Evolutionary conservation across 2,113 vertebrate genomes (phyloP), one percentile per base, ranked within the genome.

Genomic region (Ptilonorhynchus violaceus): DNA sequence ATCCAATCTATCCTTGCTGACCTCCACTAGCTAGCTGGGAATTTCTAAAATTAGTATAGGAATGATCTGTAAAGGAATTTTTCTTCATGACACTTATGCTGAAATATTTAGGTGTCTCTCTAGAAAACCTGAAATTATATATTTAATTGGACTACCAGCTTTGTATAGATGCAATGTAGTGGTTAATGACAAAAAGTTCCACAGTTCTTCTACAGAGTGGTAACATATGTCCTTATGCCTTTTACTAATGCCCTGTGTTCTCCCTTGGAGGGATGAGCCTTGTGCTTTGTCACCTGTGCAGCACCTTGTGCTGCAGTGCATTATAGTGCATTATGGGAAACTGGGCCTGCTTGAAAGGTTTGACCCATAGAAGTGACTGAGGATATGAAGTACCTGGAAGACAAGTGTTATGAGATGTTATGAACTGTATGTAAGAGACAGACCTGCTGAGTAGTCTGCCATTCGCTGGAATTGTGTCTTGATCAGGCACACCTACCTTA

Each of bases 301-400:
- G 50, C 1, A 1, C n/a, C 75, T 33, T 0, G 0, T 44, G 37
- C 42, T 88, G 41, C 21, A 8, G 21, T 16, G 19, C 11, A 3
- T 33, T 37, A 14, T n/a, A 25, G 12, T 39, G 24, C 13, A 4
- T 53, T 42, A 27, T 0, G 0, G 49, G 33, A 55, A 8, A 27
- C 30, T 18, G 50, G 15, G 15, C 7, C 49, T 67, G 7, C 42
- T 37, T 35, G n/a, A 47, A 41, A 56, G 33, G 15, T 44, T 64
- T 91, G n/a, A 60, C 41, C 19, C 24, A 18, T 0, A 16, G n/a
- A 17, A 49, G 23, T 1, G 11, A 59, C 22, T 37, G 50, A 63
- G 15, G 12, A 6, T 24, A 14, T 5, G 6, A 68, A 49, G 41
- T 18, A 35, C 27, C 33, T 56, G 63, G 50, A 53, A 44, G 28